Evolutionary conservation across 2,888 invertebrate genomes (phyloP).

Genomic region (Athetis lepigone): DNA sequence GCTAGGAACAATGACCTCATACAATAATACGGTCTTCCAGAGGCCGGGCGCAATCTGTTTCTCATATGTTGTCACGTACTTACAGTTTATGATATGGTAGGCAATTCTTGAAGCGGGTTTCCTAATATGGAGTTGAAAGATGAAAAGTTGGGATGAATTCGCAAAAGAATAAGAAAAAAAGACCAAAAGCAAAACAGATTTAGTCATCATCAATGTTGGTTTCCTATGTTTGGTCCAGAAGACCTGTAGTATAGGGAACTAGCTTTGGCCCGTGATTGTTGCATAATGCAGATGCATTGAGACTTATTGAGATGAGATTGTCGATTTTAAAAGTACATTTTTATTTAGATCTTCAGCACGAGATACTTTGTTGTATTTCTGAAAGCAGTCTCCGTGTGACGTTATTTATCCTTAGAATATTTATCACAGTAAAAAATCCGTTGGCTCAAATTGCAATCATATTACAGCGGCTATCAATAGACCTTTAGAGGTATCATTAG

Average conservation of each 20-base stretch:
- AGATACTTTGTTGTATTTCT: too few relatives aligned
- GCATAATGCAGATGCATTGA: too few relatives aligned
- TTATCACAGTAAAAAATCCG: constrained; percentile 16
- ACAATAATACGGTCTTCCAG: constrained; percentile 77
- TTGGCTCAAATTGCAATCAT: constrained; percentile 25
- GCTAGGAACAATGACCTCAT: constrained; percentile 86
- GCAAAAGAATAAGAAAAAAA: too few relatives aligned
- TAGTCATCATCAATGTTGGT: too few relatives aligned
- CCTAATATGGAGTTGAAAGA: background rate
- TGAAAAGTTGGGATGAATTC: background rate
- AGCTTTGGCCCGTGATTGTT: too few relatives aligned
- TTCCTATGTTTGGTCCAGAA: too few relatives aligned
- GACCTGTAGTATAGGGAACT: too few relatives aligned
- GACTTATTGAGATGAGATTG: too few relatives aligned
- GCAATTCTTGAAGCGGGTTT: constrained; percentile 31
- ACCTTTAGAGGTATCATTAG: background rate
- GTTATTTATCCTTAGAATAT: too few relatives aligned
- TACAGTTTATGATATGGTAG: constrained; percentile 39
- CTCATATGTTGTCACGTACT: constrained; percentile 69
- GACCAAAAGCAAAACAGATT: too few relatives aligned
- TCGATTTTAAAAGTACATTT: too few relatives aligned
- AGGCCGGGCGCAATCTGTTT: constrained; percentile 76
- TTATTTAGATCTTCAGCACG: too few relatives aligned
- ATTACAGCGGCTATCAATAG: constrained; percentile 24
- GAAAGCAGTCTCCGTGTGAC: background rate